Evolutionary conservation across 2,888 invertebrate genomes (phyloP).

Genomic region (Epistrophe grossulariae): DNA sequence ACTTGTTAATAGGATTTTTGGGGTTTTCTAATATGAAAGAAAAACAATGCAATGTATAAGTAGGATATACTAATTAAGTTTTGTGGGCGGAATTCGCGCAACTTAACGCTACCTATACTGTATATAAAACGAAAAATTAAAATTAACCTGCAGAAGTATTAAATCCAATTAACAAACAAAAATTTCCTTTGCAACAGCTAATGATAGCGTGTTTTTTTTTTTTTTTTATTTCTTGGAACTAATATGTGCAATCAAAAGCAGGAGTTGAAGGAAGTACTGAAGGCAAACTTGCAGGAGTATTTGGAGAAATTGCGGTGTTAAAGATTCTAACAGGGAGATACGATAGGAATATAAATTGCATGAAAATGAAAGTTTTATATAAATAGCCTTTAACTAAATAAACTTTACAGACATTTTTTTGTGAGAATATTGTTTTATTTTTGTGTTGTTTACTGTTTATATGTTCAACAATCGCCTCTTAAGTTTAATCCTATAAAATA

Average conservation of each 20-base stretch:
- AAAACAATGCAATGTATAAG: conserved; percentile 51
- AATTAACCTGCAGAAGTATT: conserved; percentile 11
- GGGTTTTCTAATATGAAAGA: conserved; percentile 42
- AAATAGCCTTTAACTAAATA: neutral
- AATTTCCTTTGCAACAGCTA: neutral
- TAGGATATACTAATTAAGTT: conserved; percentile 57
- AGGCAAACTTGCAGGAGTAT: neutral
- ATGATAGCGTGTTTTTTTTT: conserved; percentile 4
- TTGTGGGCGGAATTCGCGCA: conserved; percentile 14
- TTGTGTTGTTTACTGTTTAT: too few species aligned
- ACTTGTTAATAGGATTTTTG: conserved; percentile 62
- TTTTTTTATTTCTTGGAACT: conserved; percentile 36
- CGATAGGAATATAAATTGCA: neutral
- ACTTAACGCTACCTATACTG: neutral
- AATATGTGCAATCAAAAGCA: conserved; percentile 44
- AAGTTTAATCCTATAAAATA: too few species aligned
- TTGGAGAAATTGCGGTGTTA: neutral
- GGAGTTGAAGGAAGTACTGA: neutral
- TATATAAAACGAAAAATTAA: neutral
- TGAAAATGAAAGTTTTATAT: conserved; percentile 17
- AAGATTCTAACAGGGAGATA: conserved; percentile 7
- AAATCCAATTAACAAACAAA: conserved; percentile 61
- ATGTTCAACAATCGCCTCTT: too few species aligned
- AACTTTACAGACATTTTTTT: neutral
- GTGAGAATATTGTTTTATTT: too few species aligned